Conservation (phyloP, 2,797 vertebrate genomes). For the Chelmon rostratus region DNA sequence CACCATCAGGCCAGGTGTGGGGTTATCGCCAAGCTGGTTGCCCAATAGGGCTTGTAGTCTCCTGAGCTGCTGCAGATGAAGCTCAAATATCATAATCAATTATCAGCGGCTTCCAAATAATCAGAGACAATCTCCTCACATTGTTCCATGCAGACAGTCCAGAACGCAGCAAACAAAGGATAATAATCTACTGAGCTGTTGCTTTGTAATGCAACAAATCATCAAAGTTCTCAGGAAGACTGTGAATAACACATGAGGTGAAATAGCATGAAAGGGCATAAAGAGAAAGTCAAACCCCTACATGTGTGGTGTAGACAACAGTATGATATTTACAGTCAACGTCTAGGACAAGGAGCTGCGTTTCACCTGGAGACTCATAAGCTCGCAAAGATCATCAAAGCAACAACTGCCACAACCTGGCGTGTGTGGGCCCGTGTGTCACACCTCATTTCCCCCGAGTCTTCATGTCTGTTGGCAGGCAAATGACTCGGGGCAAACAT, state of each 20-base stretch:
- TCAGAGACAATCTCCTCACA: slow-evolving; percentile 55
- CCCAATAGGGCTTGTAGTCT: slow-evolving; percentile 58
- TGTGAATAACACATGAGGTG: slow-evolving; percentile 47
- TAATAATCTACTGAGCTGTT: slow-evolving; percentile 55
- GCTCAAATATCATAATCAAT: slow-evolving; percentile 72
- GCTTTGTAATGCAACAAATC: slow-evolving; percentile 55
- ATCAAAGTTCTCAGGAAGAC: slow-evolving; percentile 45
- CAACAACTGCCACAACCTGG: slow-evolving; percentile 76
- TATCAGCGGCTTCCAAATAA: slow-evolving; percentile 63
- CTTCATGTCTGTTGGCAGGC: slow-evolving; percentile 77
- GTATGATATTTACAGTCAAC: slow-evolving; percentile 79
- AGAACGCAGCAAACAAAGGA: slow-evolving; percentile 56
- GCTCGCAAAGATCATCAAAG: slow-evolving; percentile 77
- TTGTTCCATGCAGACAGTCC: slow-evolving; percentile 50
- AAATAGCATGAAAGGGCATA: slow-evolving; percentile 57
- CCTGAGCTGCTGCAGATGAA: slow-evolving; percentile 37
- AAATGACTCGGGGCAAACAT: slow-evolving; percentile 81
- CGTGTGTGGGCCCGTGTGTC: slow-evolving; percentile 76
- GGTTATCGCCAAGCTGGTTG: slow-evolving; percentile 56
- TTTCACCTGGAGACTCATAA: slow-evolving; percentile 77
- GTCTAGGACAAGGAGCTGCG: slow-evolving; percentile 62
- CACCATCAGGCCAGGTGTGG: slow-evolving; percentile 68
- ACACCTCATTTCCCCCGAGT: slow-evolving; percentile 82
- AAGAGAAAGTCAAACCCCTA: slow-evolving; percentile 70
- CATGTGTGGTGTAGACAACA: slow-evolving; percentile 69